Base-by-base conservation (phyloP, 2,797 vertebrate genomes). In the Meda fulgida region DNA sequence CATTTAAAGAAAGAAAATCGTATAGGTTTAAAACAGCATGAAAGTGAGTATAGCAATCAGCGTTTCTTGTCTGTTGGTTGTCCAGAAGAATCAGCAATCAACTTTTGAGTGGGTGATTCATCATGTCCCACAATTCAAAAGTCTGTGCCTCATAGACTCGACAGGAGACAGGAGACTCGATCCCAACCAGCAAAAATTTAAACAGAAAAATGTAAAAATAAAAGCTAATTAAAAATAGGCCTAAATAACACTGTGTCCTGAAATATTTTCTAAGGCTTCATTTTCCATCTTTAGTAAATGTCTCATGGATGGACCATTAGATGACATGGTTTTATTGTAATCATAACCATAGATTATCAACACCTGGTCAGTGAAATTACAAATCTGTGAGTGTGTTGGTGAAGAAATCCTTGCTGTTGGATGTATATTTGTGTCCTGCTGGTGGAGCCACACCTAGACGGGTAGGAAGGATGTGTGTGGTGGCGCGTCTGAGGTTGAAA, bases 401-500 rank as follows among this genome's bases (percentile, higher is more conserved):
- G 23, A 55, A 55, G 34, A 78, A 78, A 67, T 81, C 53, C 29
- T 23, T 69, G 36, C 34, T 69, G 75, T 29, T 77, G 67, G 80
- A 48, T 7, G 46, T 66, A 66, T 46, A 34, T 80, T 73, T 78
- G 77, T 29, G 51, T 76, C 53, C 88, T 85, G 65, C 76, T 87
- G 63, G 21, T 79, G 55, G 87, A 91, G 89, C 82, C 87, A 89
- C 91, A 92, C 89, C 89, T 89, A 90, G 90, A 72, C 89, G 72
- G 82, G 80, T 88, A 92, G 93, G 90, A 93, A 94, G 94, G 93
- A 94, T 94, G 93, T 94, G 92, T 93, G 94, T 89, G 93, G 94
- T 91, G 88, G 84, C 73, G 81, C 69, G 91, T 94, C 91, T 94
- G 91, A 87, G 86, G 88, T 88, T 93, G 91, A 92, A 93, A 91